Evolutionary conservation across 2,797 vertebrate genomes (phyloP).

Genomic region (Eremophila alpestris): DNA sequence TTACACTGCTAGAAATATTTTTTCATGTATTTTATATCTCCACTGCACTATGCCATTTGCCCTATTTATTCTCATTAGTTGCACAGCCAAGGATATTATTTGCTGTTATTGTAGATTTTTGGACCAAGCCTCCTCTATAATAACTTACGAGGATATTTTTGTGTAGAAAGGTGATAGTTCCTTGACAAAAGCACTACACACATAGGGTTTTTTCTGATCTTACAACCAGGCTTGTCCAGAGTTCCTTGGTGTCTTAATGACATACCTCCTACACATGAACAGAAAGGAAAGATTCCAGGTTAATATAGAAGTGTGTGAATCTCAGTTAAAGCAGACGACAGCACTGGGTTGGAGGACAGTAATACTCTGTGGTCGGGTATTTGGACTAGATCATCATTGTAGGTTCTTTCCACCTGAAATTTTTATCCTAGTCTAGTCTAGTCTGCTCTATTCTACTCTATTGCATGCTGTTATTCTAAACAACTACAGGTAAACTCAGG

Average conservation of each 20-base stretch:
- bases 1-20: neutral
- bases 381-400: neutral
- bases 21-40: neutral
- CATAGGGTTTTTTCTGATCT: rapidly evolving
- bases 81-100: neutral
- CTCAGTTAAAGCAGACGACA: neutral
- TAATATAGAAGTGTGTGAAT: neutral
- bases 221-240: neutral
- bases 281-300: neutral
- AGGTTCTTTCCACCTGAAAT: neutral
- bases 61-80: neutral
- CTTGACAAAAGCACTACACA: neutral
- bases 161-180: neutral
- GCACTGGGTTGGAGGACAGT: neutral
- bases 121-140: neutral
- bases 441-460: rapidly evolving
- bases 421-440: neutral
- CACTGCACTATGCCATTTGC: neutral
- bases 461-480: neutral
- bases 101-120: neutral
- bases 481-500: neutral
- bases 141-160: neutral
- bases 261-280: neutral
- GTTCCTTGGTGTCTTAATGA: neutral
- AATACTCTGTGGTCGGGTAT: neutral